phyloP scores from a whole-genome alignment of 1,140 invertebrate genomes.

The Zophobas morio region DNA sequence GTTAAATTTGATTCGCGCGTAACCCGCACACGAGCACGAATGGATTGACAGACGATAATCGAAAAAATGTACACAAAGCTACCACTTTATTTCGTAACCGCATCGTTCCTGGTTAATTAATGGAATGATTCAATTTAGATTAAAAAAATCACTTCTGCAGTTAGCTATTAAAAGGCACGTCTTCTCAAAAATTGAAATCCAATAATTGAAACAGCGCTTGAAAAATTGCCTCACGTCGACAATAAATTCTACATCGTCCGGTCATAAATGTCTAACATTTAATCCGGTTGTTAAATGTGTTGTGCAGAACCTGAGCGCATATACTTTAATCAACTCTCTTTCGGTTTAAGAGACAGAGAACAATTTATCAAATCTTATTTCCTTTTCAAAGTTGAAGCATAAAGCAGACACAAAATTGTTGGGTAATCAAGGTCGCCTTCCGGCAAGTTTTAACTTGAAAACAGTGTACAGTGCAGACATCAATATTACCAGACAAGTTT shows the following conservation, averaged over 20 bases:
- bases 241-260: slow-evolving; percentile 1
- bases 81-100: no score
- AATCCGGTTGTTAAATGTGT: slow-evolving; percentile 18
- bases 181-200: not conserved
- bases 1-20: no score
- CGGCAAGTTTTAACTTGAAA: slow-evolving; percentile 1
- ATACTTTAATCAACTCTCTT: slow-evolving; percentile 20
- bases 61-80: no score
- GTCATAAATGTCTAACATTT: slow-evolving; percentile 19
- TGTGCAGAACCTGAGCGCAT: not conserved
- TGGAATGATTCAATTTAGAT: no score
- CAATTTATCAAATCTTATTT: slow-evolving; percentile 27
- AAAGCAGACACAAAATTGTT: slow-evolving; percentile 16
- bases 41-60: no score
- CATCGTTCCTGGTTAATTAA: no score
- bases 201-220: not conserved
- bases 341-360: not conserved
- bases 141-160: no score
- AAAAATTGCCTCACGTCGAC: slow-evolving; percentile 13
- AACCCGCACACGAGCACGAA: no score
- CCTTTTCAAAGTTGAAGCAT: slow-evolving; percentile 5
- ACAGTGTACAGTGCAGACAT: no score
- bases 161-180: no score
- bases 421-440: not conserved
- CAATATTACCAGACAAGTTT: not conserved